Conservation (phyloP, 1,140 invertebrate genomes). For the Aphidius gifuensis region DNA sequence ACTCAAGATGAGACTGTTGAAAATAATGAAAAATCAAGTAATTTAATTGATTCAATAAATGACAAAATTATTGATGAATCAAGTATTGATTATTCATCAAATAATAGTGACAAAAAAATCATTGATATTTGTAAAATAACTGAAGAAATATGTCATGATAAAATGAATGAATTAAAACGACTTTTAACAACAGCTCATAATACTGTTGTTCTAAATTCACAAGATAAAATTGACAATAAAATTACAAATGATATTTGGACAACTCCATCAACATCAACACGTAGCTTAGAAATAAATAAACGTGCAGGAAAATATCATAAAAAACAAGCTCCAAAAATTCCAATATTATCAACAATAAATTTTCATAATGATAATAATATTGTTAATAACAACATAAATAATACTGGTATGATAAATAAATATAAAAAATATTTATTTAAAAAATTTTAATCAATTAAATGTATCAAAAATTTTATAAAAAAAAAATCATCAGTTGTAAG, state of each 20-base stretch:
- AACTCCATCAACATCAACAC: constrained; percentile 30
- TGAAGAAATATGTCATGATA: constrained; percentile 37
- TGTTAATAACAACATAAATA: constrained; percentile 36
- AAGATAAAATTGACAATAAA: constrained; percentile 28
- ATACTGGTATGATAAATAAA: constrained; percentile 27
- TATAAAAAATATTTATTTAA: constrained; percentile 32
- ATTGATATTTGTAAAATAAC: constrained; percentile 25
- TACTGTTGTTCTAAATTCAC: constrained; percentile 37
- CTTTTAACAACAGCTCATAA: constrained; percentile 38
- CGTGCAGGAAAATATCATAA: constrained; percentile 52
- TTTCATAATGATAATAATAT: constrained; percentile 47
- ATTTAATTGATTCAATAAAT: background rate
- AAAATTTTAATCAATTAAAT: constrained; percentile 18
- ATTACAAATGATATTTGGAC: constrained; percentile 19
- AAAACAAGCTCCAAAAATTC: constrained; percentile 45
- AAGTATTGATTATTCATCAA: background rate
- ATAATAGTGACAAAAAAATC: background rate
- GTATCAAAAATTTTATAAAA: constrained; percentile 23
- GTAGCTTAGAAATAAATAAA: constrained; percentile 31
- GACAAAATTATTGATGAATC: background rate
- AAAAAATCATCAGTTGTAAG: no score
- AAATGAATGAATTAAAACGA: constrained; percentile 42
- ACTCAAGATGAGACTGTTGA: background rate
- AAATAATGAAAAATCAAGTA: no score
- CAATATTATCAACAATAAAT: constrained; percentile 29